phyloP scores from a whole-genome alignment of 2,888 invertebrate genomes.

The Copidosoma aretas region DNA sequence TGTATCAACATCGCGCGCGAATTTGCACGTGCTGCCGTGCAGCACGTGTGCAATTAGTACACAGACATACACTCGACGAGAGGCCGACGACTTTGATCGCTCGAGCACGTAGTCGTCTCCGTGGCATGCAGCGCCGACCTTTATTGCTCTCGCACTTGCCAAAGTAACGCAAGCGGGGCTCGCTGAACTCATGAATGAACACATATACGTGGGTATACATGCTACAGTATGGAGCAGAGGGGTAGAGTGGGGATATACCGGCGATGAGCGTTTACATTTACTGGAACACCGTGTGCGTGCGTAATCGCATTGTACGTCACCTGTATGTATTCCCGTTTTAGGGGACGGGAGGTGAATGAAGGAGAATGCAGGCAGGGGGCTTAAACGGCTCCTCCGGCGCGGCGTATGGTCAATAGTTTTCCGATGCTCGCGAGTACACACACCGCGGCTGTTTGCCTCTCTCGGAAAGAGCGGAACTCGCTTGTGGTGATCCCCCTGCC shows the following conservation, averaged over 20 bases:
- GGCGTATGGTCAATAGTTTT: slow-evolving; percentile 61
- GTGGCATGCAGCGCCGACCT: background rate
- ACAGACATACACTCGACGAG: too few species aligned
- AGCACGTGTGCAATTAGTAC: too few species aligned
- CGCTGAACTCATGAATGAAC: background rate
- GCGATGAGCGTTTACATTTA: too few species aligned
- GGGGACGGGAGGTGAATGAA: background rate
- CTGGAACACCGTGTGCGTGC: too few species aligned
- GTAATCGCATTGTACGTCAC: slow-evolving; percentile 1
- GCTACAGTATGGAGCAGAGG: background rate
- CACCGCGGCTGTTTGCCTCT: background rate
- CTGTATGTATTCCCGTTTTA: background rate
- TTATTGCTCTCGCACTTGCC: slow-evolving; percentile 3
- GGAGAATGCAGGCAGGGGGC: slow-evolving; percentile 39
- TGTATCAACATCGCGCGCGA: too few species aligned
- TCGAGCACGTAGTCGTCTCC: background rate
- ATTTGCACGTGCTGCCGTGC: too few species aligned
- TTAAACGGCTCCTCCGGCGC: slow-evolving; percentile 53
- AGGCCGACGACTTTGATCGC: background rate
- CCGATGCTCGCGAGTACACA: slow-evolving; percentile 44
- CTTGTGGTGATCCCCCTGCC: too few species aligned
- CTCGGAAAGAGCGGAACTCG: background rate
- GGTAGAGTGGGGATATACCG: background rate
- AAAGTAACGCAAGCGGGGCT: background rate
- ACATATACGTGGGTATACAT: background rate